Evolutionary conservation across 2,113 vertebrate species (phyloP).

Genomic region (Phodopus roborovskii): DNA sequence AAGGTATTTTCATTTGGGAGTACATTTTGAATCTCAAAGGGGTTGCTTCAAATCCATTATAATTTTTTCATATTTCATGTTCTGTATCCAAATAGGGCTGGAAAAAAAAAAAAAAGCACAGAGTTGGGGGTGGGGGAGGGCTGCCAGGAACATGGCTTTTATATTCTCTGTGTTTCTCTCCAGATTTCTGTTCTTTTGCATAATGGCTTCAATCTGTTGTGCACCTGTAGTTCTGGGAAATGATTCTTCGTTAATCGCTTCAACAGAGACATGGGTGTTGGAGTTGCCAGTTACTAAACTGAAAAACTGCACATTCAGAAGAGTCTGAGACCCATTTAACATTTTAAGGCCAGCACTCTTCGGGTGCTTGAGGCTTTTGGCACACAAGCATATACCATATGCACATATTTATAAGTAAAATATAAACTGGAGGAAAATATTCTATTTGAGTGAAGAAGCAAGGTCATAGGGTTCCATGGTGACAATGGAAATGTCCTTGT

Average conservation of each 20-base stretch:
- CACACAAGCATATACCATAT: background rate
- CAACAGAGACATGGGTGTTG: conserved; percentile 72
- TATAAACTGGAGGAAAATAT: background rate
- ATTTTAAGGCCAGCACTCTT: background rate
- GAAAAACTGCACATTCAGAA: conserved; percentile 70
- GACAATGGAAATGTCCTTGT: background rate
- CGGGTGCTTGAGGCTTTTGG: background rate
- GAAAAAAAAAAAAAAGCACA: background rate
- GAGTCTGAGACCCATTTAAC: conserved; percentile 80
- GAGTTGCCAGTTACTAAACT: conserved; percentile 75
- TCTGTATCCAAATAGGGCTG: conserved; percentile 59
- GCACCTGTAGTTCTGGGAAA: conserved; percentile 87
- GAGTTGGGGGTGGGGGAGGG: conserved; percentile 12
- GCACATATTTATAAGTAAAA: background rate
- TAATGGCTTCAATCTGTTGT: conserved; percentile 67
- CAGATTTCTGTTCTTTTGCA: conserved; percentile 76
- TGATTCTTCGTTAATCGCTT: conserved; percentile 75
- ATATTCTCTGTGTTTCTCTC: conserved; percentile 61
- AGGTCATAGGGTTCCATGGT: background rate
- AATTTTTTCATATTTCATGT: conserved; percentile 61
- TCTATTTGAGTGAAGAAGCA: background rate
- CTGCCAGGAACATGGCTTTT: conserved; percentile 67
- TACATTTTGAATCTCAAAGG: conserved; percentile 41
- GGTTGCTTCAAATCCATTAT: conserved; percentile 33
- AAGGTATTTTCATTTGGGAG: conserved; percentile 43